phyloP scores from a whole-genome alignment of 2,113 vertebrate genomes.

The Mesembrinibis cayennensis region DNA sequence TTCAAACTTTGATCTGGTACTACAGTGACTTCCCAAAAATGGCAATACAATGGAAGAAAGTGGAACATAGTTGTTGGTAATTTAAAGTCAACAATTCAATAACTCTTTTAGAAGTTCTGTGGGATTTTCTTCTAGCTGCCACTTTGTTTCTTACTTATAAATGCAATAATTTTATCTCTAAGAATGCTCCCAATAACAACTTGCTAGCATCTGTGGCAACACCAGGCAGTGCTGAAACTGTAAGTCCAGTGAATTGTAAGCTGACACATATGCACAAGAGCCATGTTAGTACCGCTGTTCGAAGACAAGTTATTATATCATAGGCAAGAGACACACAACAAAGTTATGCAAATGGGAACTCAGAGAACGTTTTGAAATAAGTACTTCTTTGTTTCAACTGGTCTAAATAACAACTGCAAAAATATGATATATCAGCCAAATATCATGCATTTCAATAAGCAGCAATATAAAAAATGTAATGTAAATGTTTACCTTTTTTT shows the following conservation, averaged over 20 bases:
- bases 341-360: not conserved
- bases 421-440: not conserved
- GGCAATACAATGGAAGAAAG: not conserved
- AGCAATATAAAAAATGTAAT: not conserved
- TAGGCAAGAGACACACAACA: not conserved
- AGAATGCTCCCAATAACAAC: not conserved
- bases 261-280: not conserved
- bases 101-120: not conserved
- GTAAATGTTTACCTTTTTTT: not conserved
- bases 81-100: not conserved
- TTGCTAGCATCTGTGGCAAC: not conserved
- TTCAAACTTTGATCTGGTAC: not conserved
- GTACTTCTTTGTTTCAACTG: not conserved
- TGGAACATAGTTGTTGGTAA: not conserved
- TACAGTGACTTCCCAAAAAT: not conserved
- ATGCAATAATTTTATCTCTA: not conserved
- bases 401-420: not conserved
- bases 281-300: not conserved
- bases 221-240: not conserved
- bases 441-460: not conserved
- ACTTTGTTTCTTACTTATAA: not conserved
- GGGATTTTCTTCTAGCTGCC: not conserved
- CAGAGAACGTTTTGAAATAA: not conserved
- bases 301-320: not conserved
- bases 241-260: not conserved